Evolutionary conservation across 2,113 vertebrate species (phyloP).

Genomic region (Eurystomus gularis): DNA sequence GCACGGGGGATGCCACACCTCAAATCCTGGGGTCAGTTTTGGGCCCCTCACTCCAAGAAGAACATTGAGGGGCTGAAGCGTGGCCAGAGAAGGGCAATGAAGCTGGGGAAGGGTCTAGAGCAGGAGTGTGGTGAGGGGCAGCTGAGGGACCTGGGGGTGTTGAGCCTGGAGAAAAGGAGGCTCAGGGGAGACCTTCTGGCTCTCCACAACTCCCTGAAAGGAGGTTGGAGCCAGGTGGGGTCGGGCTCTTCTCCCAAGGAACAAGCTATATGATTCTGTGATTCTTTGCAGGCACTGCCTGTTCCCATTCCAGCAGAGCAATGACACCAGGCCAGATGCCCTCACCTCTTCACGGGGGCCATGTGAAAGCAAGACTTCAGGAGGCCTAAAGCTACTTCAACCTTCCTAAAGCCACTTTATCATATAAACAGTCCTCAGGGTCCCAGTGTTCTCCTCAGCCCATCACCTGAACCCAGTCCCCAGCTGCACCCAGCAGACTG

Average conservation of each 20-base stretch:
- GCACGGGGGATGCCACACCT: background rate
- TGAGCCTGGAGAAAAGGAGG: too few species aligned
- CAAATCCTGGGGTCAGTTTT: background rate
- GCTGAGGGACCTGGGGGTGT: too few species aligned
- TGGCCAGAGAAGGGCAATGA: too few species aligned
- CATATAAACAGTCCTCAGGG: background rate
- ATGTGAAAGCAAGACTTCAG: background rate
- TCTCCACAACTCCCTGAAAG: too few species aligned
- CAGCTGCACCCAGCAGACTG: background rate
- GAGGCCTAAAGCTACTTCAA: background rate
- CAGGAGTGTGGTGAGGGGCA: too few species aligned
- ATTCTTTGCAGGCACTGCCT: background rate
- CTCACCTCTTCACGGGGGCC: background rate
- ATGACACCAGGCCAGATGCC: background rate
- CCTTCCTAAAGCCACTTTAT: background rate
- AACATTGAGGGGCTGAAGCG: background rate
- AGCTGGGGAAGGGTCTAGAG: too few species aligned
- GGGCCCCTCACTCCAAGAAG: background rate
- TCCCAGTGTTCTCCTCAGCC: background rate
- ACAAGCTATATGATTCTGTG: background rate
- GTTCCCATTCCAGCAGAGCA: background rate
- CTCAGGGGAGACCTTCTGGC: too few species aligned
- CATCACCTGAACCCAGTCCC: background rate
- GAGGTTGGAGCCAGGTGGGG: too few species aligned
- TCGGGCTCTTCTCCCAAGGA: too few species aligned